Percentiles rank a stretch among this genome's conserved stretches.
These are phyloP conservation scores for Nixonia krombeini DNA, from an alignment of 1,140 invertebrate species.

Conservation along the genomic window DNA sequence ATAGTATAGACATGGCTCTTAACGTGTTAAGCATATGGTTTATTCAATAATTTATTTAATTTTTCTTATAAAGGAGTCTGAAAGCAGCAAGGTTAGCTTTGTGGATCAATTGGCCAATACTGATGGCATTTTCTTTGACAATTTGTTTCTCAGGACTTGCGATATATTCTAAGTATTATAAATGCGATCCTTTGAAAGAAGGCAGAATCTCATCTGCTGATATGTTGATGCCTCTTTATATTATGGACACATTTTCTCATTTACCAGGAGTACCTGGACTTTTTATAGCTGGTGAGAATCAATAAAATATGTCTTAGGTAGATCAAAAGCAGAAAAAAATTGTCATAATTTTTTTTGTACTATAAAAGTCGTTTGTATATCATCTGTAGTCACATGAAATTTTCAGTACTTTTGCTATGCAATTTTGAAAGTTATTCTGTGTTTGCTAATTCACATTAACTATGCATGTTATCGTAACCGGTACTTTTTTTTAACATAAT, in stretches of 20 bases:
- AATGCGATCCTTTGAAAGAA: conserved; percentile 81
- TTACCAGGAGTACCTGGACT: conserved; percentile 83
- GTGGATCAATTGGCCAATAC: conserved; percentile 81
- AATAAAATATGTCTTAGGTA: too few relatives aligned
- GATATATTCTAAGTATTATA: conserved; percentile 82
- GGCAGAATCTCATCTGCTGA: conserved; percentile 72
- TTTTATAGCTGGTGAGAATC: conserved; percentile 78
- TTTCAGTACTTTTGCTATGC: too few relatives aligned
- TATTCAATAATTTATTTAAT: conserved; percentile 4
- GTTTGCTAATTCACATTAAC: too few relatives aligned
- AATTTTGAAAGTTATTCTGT: too few relatives aligned
- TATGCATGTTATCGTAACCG: too few relatives aligned
- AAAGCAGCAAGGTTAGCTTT: conserved; percentile 76
- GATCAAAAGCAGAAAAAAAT: too few relatives aligned
- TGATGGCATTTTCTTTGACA: conserved; percentile 77
- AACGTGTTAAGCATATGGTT: background rate
- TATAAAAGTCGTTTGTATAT: too few relatives aligned
- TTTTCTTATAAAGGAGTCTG: conserved; percentile 65
- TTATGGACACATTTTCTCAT: conserved; percentile 80
- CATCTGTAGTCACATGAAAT: too few relatives aligned
- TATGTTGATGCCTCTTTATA: conserved; percentile 83
- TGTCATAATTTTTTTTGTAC: too few relatives aligned
- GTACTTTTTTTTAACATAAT: too few relatives aligned
- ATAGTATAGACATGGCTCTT: background rate
- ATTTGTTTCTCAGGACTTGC: conserved; percentile 85